phyloP scores from a whole-genome alignment of 2,113 vertebrate species.

The Psilopsiagon aymara region DNA sequence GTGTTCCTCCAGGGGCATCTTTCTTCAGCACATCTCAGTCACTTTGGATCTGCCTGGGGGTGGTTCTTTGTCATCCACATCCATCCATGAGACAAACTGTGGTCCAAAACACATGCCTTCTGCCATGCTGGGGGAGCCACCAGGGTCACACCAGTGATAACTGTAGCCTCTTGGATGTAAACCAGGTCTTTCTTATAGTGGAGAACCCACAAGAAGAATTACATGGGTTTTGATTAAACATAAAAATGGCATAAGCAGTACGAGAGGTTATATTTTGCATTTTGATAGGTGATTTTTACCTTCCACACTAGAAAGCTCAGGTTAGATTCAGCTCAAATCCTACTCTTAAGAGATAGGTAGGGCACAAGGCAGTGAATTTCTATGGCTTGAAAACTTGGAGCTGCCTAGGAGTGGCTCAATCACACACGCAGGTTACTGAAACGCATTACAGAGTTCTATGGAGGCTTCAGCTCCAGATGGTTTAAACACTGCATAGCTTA shows the following conservation, averaged over 20 bases:
- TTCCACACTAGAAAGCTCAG: neutral
- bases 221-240: neutral
- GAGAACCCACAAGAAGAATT: neutral
- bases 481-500: neutral
- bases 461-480: neutral
- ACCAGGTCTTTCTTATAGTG: neutral
- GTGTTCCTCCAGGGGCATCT: neutral
- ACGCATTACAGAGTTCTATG: neutral
- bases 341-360: neutral
- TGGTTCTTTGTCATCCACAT: neutral
- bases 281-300: neutral
- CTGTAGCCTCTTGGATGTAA: neutral
- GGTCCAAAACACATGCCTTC: neutral
- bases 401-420: neutral
- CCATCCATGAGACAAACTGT: neutral
- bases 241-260: neutral
- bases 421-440: neutral
- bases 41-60: fast-evolving
- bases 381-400: neutral
- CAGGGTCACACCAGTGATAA: neutral
- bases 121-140: neutral
- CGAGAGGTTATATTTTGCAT: neutral
- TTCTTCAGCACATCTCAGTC: neutral
- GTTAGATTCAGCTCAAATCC: neutral
- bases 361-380: neutral